Conservation (phyloP, 1,140 invertebrate genomes). For the Drosophila murphyi region DNA sequence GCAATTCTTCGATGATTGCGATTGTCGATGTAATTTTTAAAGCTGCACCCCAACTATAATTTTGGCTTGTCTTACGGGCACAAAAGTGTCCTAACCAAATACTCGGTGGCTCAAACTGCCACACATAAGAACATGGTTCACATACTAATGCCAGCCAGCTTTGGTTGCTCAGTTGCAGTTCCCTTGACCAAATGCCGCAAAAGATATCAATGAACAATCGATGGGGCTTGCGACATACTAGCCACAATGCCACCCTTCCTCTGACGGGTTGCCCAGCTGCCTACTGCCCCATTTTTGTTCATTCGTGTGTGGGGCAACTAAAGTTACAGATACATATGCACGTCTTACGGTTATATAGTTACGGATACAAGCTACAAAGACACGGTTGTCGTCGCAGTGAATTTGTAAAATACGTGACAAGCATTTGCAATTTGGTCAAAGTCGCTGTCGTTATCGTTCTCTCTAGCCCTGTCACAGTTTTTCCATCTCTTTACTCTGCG, state of each 20-base stretch:
- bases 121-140: conserved; percentile 56
- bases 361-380: conserved; percentile 37
- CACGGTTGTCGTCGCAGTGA: conserved; percentile 72
- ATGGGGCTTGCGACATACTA: conserved; percentile 58
- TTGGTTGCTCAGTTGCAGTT: conserved; percentile 9
- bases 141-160: conserved; percentile 61
- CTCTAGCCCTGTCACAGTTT: conserved; percentile 26
- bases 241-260: conserved; percentile 32
- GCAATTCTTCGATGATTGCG: conserved; percentile 15
- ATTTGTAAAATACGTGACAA: conserved; percentile 84
- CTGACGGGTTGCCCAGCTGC: no score
- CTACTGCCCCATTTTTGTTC: not conserved
- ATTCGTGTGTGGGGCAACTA: conserved; percentile 35
- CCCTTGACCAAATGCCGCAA: conserved; percentile 59
- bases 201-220: conserved; percentile 81
- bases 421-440: conserved; percentile 76
- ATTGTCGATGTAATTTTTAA: conserved; percentile 21
- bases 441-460: conserved; percentile 25
- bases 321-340: conserved; percentile 55
- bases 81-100: conserved; percentile 52
- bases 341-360: conserved; percentile 29
- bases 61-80: conserved; percentile 39
- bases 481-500: conserved; percentile 34
- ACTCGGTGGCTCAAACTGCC: conserved; percentile 43
- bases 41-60: conserved; percentile 38